phyloP scores from a whole-genome alignment of 2,113 vertebrate species.

The Salvelinus namaycush region DNA sequence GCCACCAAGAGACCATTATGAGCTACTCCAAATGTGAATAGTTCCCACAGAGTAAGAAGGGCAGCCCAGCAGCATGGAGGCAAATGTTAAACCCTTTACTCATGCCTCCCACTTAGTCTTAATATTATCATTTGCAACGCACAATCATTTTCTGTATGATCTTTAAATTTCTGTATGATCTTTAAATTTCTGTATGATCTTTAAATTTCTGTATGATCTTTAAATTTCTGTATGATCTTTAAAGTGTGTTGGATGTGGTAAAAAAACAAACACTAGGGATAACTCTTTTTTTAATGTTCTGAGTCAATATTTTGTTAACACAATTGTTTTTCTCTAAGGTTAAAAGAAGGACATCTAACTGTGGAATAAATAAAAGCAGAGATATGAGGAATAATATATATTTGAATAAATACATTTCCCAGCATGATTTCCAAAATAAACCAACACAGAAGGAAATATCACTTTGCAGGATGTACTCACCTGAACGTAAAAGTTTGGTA shows the following conservation, averaged over 20 bases:
- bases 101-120: constrained; percentile 66
- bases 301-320: not conserved
- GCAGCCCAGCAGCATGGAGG: constrained; percentile 41
- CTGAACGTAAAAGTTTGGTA: constrained; percentile 97
- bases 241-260: constrained; percentile 49
- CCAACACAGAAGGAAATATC: constrained; percentile 7
- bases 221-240: constrained; percentile 44
- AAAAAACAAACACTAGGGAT: constrained; percentile 21
- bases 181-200: too few species aligned
- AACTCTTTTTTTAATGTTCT: not conserved
- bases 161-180: constrained; percentile 53
- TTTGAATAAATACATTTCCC: not conserved
- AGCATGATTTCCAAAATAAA: not conserved
- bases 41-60: constrained; percentile 15
- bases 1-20: constrained; percentile 58
- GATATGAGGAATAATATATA: not conserved
- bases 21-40: constrained; percentile 28
- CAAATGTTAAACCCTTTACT: constrained; percentile 71
- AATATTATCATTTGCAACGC: constrained; percentile 61
- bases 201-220: too few species aligned
- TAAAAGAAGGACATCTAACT: not conserved
- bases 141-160: constrained; percentile 26
- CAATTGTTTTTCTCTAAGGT: not conserved
- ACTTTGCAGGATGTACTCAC: constrained; percentile 68
- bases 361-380: not conserved